These are phyloP conservation scores for Austrofundulus limnaeus DNA, from an alignment of 2,113 vertebrate genomes.

Conservation along the genomic window DNA sequence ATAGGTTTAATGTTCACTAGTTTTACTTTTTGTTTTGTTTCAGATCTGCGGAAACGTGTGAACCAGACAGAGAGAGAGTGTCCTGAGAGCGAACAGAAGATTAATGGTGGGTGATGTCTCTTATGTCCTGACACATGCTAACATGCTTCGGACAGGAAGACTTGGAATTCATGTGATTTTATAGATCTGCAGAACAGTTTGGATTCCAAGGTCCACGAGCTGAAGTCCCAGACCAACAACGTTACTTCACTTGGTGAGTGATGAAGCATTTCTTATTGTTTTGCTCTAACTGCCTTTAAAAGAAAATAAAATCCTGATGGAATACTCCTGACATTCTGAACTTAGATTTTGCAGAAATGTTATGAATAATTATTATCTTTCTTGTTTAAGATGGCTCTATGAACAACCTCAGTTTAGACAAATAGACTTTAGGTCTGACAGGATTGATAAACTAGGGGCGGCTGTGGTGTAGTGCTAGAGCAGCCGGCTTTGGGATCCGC, in stretches of 20 bases:
- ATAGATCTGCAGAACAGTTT: constrained; percentile 41
- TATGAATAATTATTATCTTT: too few relatives aligned
- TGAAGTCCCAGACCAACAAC: constrained; percentile 18
- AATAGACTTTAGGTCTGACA: too few relatives aligned
- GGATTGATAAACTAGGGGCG: too few relatives aligned
- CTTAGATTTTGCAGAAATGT: too few relatives aligned
- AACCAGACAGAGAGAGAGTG: constrained; percentile 31
- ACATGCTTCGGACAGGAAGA: fast-evolving
- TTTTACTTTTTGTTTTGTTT: neutral
- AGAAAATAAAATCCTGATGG: too few relatives aligned
- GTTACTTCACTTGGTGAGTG: constrained; percentile 45
- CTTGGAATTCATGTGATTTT: neutral
- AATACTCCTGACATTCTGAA: too few relatives aligned
- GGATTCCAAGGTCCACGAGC: constrained; percentile 37
- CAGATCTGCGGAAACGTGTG: constrained; percentile 43
- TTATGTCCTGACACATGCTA: neutral
- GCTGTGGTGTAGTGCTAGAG: too few relatives aligned
- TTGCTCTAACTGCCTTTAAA: neutral
- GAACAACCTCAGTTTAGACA: too few relatives aligned
- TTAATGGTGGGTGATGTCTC: constrained; percentile 32
- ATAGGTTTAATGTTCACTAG: too few relatives aligned
- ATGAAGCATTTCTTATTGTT: neutral
- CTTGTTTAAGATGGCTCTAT: too few relatives aligned
- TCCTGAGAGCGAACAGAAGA: fast-evolving
- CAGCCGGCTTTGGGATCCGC: too few relatives aligned